Evolutionary conservation across 2,113 vertebrate genomes (phyloP).

Genomic region (Lepidiolamprologus cunningtoni): DNA sequence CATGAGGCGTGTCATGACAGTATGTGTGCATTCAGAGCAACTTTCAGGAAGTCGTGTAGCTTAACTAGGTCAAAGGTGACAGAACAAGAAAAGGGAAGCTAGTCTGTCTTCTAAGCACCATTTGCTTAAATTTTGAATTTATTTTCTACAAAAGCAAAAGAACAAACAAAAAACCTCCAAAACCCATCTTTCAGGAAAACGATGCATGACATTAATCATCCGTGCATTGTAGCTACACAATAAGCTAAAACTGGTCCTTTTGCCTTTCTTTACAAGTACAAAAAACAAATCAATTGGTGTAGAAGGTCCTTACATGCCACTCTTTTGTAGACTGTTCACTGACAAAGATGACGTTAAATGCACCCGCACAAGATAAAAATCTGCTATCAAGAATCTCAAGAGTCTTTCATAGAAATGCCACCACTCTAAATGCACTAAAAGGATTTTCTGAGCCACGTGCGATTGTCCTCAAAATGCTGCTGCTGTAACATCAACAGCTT

Average conservation of each 20-base stretch:
- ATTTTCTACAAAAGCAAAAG: not conserved
- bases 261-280: not conserved
- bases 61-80: slow-evolving; percentile 66
- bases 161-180: not conserved
- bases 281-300: not conserved
- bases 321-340: not conserved
- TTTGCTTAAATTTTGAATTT: not conserved
- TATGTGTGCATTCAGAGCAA: not conserved
- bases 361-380: fast-evolving
- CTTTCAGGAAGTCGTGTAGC: not conserved
- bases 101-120: not conserved
- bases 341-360: not conserved
- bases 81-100: not conserved
- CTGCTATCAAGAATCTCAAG: not conserved
- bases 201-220: not conserved
- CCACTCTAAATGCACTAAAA: not conserved
- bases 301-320: not conserved
- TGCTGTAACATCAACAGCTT: not conserved
- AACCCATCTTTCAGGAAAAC: not conserved
- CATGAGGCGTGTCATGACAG: not conserved
- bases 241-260: not conserved
- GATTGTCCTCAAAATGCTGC: not conserved
- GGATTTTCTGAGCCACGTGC: not conserved
- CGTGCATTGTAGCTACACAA: not conserved
- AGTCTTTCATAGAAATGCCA: not conserved